Evolutionary conservation across 2,113 vertebrate species (phyloP), one percentile per base, ranked within the genome.

Genomic region (Lutjanus erythropterus): DNA sequence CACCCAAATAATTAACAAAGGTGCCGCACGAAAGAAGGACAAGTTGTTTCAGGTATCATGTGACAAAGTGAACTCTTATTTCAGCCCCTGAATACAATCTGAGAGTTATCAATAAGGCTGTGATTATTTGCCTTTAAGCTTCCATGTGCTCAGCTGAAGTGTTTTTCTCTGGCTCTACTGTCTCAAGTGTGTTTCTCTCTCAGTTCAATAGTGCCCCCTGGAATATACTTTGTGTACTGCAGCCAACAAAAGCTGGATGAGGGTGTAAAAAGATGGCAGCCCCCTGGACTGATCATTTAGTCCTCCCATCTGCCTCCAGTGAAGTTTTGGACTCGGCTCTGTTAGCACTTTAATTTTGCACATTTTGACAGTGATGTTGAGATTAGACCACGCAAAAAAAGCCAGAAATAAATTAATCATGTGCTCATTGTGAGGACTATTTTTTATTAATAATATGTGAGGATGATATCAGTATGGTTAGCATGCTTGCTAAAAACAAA

Each of bases 181-280:
- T 74, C 35, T 25, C 19, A 4, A 42, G 44, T 53, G 31, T 50
- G 33, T 44, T 29, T 86, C 55, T 92, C 87, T 88, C 71, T 88
- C 65, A 81, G 92, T 80, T 93, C 89, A 94, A 94, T 88, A 93
- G 58, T 93, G 93, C 93, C 93, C 93, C 91, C 93, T 94, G 85
- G 91, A 89, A 90, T 35, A 56, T 15, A 58, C 9, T 52, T 14
- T 19, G 15, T 71, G 86, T 50, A 93, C 64, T 91, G 89, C 93
- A 91, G 31, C 18, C 47, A 59, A 19, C 42, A 21, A 44, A n/a
- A 76, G 46, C 27, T 60, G 35, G 33, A 33, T 52, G 9, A 71
- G 67, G 27, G n/a, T 71, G 65, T 81, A 39, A 80, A 86, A 89
- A 90, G 66, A 72, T 86, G 78, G 74, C 79, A 86, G 79, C 71